phyloP scores from a whole-genome alignment of 2,888 invertebrate species.

The Horisme vitalbata region DNA sequence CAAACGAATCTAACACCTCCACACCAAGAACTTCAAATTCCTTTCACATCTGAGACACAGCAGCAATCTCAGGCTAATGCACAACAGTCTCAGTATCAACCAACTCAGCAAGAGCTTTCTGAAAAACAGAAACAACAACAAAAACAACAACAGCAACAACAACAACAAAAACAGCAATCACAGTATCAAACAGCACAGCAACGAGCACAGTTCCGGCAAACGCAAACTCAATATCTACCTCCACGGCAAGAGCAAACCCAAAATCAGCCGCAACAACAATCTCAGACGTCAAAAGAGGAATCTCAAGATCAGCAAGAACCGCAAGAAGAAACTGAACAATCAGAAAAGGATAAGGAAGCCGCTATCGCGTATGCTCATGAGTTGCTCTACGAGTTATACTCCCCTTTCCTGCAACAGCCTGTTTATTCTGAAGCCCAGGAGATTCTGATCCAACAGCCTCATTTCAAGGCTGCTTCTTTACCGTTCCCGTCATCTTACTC shows the following conservation, averaged over 20 bases:
- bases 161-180: neutral
- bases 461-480: slow-evolving; percentile 36
- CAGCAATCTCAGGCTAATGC: slow-evolving; percentile 13
- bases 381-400: slow-evolving; percentile 6
- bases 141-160: slow-evolving; percentile 12
- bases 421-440: slow-evolving; percentile 23
- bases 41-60: too few relatives aligned
- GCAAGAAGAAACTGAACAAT: neutral
- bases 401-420: slow-evolving; percentile 12
- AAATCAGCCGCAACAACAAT: neutral
- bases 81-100: neutral
- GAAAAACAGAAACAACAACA: slow-evolving; percentile 1
- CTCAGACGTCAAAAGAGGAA: too few relatives aligned
- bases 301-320: neutral
- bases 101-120: slow-evolving; percentile 1
- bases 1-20: slow-evolving; percentile 5
- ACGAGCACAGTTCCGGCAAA: neutral
- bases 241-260: neutral
- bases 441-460: slow-evolving; percentile 23
- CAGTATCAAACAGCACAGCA: neutral
- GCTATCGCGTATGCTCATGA: slow-evolving; percentile 14
- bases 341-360: slow-evolving; percentile 4
- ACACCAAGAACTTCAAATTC: slow-evolving; percentile 23
- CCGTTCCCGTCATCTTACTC: slow-evolving; percentile 44
- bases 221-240: neutral